phyloP scores from a whole-genome alignment of 2,797 vertebrate species.

The Platalea minor region DNA sequence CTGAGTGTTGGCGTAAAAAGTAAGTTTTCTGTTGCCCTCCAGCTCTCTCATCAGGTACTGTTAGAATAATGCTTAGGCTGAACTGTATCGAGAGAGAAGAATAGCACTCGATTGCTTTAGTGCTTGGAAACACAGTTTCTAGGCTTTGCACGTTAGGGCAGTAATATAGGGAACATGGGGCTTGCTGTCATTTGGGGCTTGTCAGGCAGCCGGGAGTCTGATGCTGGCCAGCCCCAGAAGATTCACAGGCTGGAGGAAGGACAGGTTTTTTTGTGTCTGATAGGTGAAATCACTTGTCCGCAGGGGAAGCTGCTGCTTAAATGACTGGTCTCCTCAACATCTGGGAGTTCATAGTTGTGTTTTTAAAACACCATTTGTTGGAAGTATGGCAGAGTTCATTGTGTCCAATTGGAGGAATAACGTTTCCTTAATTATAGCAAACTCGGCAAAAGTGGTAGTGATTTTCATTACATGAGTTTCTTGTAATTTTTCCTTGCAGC shows the following conservation, averaged over 20 bases:
- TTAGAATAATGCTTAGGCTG: background rate
- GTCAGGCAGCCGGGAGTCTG: accelerated
- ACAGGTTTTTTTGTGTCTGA: background rate
- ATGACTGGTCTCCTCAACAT: background rate
- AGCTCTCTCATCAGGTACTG: background rate
- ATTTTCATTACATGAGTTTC: background rate
- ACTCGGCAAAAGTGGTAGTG: accelerated
- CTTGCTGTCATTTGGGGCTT: accelerated
- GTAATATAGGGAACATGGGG: background rate
- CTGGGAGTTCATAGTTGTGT: background rate
- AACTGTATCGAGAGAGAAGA: background rate
- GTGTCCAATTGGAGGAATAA: background rate
- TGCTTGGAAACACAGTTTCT: background rate
- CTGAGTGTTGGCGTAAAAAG: background rate
- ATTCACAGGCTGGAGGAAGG: background rate
- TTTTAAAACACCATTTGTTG: background rate
- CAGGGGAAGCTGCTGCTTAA: background rate
- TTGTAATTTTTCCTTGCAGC: background rate
- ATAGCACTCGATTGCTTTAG: background rate
- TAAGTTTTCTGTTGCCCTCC: background rate
- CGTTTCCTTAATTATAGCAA: background rate
- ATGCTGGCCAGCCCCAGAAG: background rate
- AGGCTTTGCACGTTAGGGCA: background rate
- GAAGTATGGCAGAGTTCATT: background rate
- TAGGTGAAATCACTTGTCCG: background rate